phyloP scores from a whole-genome alignment of 2,113 vertebrate species.

The Melanerpes aurifrons region DNA sequence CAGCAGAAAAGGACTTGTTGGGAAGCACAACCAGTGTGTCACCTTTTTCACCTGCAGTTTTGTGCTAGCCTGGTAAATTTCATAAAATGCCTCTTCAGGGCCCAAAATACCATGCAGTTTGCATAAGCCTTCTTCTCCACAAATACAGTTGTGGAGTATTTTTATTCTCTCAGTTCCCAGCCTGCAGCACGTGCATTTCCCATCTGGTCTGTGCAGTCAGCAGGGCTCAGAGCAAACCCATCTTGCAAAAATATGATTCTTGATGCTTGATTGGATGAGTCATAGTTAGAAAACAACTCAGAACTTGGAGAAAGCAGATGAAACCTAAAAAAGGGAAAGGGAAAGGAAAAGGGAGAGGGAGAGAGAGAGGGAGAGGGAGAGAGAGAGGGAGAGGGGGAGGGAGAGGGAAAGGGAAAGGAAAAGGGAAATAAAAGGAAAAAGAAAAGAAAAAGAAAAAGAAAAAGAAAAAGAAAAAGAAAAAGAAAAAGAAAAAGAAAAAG shows the following conservation, averaged over 20 bases:
- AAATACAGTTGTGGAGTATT: not conserved
- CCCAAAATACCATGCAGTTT: not conserved
- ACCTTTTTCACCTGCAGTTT: not conserved
- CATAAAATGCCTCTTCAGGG: not conserved
- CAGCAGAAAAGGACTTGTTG: not conserved
- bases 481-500: no score
- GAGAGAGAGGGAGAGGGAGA: no score
- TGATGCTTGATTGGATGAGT: not conserved
- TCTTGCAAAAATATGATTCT: accelerated
- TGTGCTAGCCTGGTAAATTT: not conserved
- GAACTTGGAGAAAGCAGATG: not conserved
- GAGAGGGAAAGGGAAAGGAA: no score
- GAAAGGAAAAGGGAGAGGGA: no score
- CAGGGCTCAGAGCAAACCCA: not conserved
- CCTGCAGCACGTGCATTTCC: not conserved
- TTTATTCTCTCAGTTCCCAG: not conserved
- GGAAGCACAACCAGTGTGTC: not conserved
- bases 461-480: no score
- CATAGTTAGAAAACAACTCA: not conserved
- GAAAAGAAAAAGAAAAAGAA: no score
- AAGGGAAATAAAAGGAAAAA: no score
- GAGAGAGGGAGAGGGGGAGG: no score
- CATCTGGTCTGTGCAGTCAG: not conserved
- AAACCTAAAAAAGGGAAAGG: not conserved
- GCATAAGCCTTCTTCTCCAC: not conserved